Evolutionary conservation across 64 coral and sea anemone species (phyloP), one percentile per base, ranked within the genome.

Genomic region (Montipora efflorescens): DNA sequence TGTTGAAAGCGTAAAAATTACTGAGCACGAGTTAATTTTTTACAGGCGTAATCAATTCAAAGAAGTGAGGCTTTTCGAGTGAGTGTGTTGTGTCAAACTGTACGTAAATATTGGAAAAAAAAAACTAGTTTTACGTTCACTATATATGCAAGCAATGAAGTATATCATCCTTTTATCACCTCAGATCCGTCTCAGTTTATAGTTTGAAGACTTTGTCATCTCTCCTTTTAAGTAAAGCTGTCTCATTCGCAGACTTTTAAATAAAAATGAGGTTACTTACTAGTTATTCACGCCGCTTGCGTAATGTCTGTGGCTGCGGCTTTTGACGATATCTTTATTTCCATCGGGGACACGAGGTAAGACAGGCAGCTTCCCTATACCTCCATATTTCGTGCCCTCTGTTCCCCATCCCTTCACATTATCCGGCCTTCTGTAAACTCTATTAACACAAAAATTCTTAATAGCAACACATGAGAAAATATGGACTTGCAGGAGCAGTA

Each of bases 351-450:
- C 22, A 10, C 51, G 46, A 15, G 66, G 18, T 14, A 91, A 46
- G 15, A 83, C 18, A 19, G 78, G 78, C 5, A 91, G 66, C 48
- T 83, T 91, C 50, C 71, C 78, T 83, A 83, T 50, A 9, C 78
- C 90, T 46, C 78, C 78, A 58, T 91, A 82, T 62, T 77, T 76
- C 13, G 21, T 58, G 20, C n/a, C 70, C 7, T 89, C 87, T 82
- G 80, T 58, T 15, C 78, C 90, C 90, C 90, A 91, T 18, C 16
- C 19, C 14, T 36, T 69, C 19, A 70, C 82, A n/a, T 49, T 69
- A 69, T 84, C 67, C 19, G 82, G 82, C 44, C 82, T 71, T 71
- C 45, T 45, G 10, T 51, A 86, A 50, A 86, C 82, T 45, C 82
- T 86, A 20, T 21, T 48, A 8, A 46, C 2, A 67, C 46, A 46